phyloP scores from a whole-genome alignment of 2,797 vertebrate genomes.

The Ctenosaura bakeri region DNA sequence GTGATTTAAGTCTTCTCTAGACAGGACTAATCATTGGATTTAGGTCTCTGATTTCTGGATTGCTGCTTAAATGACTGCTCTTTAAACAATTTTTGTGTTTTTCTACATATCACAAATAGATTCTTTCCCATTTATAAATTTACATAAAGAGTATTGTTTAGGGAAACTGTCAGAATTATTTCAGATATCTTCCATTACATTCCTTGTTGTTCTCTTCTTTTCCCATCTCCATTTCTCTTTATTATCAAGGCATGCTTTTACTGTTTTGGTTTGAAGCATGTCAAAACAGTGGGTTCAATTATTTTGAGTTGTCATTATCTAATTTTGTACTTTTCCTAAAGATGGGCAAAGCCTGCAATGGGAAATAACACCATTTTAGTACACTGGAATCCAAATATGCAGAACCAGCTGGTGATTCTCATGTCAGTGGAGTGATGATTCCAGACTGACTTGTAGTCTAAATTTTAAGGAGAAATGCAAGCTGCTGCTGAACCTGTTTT shows the following conservation, averaged over 20 bases:
- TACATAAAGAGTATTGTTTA: constrained; percentile 74
- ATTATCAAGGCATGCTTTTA: constrained; percentile 78
- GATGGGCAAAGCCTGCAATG: constrained; percentile 63
- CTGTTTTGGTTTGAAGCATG: constrained; percentile 77
- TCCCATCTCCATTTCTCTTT: constrained; percentile 75
- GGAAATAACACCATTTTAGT: constrained; percentile 21
- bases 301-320: constrained; percentile 74
- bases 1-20: no score
- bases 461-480: no score
- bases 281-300: constrained; percentile 83
- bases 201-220: constrained; percentile 73
- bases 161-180: constrained; percentile 78
- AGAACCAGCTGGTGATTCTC: no score
- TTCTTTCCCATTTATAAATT: constrained; percentile 74
- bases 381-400: constrained; percentile 30
- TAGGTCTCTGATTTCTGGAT: not conserved
- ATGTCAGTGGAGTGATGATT: no score
- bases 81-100: constrained; percentile 63
- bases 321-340: constrained; percentile 57
- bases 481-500: no score
- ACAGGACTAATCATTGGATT: no score
- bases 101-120: constrained; percentile 57
- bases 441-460: no score
- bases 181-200: constrained; percentile 76
- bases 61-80: constrained; percentile 54